Evolutionary conservation across 2,888 invertebrate species (phyloP), one percentile per base, ranked within the genome.

Genomic region (Chrysina gloriosa): DNA sequence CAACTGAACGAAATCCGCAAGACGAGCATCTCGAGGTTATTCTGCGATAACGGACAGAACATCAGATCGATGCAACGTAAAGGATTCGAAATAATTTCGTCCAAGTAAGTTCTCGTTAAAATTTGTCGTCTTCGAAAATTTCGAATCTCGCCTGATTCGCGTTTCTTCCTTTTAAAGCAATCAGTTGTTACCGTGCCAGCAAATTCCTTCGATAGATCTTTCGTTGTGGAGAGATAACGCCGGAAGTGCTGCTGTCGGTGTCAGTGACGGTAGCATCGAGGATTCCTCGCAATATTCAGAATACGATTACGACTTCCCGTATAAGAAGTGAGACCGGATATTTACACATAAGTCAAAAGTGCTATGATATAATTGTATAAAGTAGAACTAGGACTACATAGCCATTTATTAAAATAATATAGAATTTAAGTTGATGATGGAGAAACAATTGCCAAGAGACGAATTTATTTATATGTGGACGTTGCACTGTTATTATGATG

Each of bases 1-100:
- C 95, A 95, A 90, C 83, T 95, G 42, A 86, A 84, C 69, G 91
- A 93, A 84, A 88, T 95, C 75, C 89, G 93, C 63, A 93, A 93
- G 78, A 84, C 90, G 0, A 92, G 90, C 31, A 89, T 94, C 82
- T 90, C 94, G 0, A 88, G 93, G 52, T 81, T 95, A 23, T 84
- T 95, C 67, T 95, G 95, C 78, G 93, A 95, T 80, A 94, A 95
- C 81, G 89, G 91, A 0, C 89, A 91, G 74, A 83, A 88, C 47
- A 87, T 93, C 5, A 77, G 84, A 70, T 85, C 86, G 58, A 89
- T 93, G 79, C 93, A 93, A 79, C 85, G 85, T 0, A 85, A 85
- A 73, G 91, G 90, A 0, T 93, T 93, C 78, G 86, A 89, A 77
- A 81, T 86, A 70, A 87, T 92, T 71, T 89, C 90, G 0, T 75